phyloP scores from a whole-genome alignment of 2,888 invertebrate species.

The Calephelis perditalis region DNA sequence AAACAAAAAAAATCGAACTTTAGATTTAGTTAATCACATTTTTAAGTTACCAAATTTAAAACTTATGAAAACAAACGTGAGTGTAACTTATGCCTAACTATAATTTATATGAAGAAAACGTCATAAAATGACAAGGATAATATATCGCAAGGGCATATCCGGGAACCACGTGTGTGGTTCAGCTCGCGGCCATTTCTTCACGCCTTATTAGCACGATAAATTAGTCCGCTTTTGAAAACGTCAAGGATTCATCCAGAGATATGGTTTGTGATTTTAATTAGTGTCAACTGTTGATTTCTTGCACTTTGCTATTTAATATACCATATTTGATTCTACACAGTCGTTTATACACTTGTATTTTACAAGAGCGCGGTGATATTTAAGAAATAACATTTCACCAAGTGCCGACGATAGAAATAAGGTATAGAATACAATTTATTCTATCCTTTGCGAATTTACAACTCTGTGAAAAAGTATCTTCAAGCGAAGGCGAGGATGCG shows the following conservation, averaged over 20 bases:
- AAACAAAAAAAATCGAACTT: no score
- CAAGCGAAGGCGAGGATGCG: no score
- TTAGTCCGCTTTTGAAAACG: constrained; percentile 39
- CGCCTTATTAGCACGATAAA: constrained; percentile 67
- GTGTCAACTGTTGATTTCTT: neutral
- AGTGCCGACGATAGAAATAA: no score
- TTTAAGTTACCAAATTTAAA: no score
- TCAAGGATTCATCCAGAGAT: constrained; percentile 1
- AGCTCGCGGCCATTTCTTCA: constrained; percentile 47
- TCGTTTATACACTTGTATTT: neutral
- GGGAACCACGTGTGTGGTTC: constrained; percentile 50
- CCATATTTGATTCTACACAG: neutral
- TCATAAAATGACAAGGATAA: constrained; percentile 40
- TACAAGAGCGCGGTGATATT: no score
- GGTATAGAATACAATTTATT: no score
- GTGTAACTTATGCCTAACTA: constrained; percentile 23
- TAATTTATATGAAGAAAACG: constrained; percentile 37
- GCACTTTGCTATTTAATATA: no score
- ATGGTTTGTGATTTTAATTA: constrained; percentile 1
- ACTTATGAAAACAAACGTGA: no score
- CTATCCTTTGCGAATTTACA: no score
- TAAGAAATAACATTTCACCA: no score
- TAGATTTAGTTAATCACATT: no score
- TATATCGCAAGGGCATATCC: constrained; percentile 45
- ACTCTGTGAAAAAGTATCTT: no score